phyloP scores from a whole-genome alignment of 2,888 invertebrate species.

The Ferdinandea cuprea region DNA sequence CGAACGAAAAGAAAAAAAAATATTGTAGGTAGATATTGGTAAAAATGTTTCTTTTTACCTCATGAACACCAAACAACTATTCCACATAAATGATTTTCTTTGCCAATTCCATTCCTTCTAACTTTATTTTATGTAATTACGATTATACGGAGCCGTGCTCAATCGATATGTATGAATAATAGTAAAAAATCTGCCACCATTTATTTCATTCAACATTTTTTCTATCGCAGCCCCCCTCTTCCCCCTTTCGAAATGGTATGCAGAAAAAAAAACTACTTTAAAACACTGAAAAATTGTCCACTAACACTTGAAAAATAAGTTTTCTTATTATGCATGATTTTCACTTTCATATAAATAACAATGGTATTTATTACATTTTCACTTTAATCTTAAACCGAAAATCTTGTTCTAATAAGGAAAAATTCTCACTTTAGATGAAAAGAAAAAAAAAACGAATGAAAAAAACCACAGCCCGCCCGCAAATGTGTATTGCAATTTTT shows the following conservation, averaged over 20 bases:
- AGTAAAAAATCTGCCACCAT: slow-evolving; percentile 56
- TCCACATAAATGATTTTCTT: slow-evolving; percentile 17
- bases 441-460: slow-evolving; percentile 23
- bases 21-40: too few relatives aligned
- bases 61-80: slow-evolving; percentile 34
- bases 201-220: slow-evolving; percentile 71
- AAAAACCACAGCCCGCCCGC: slow-evolving; percentile 72
- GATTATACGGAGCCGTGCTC: slow-evolving; percentile 43
- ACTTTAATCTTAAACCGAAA: slow-evolving; percentile 23
- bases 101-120: slow-evolving; percentile 26
- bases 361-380: slow-evolving; percentile 50
- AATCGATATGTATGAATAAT: slow-evolving; percentile 66
- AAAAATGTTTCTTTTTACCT: slow-evolving; percentile 18
- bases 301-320: slow-evolving; percentile 34
- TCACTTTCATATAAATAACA: slow-evolving; percentile 28
- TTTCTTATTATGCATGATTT: slow-evolving; percentile 40
- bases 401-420: slow-evolving; percentile 58
- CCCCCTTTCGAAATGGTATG: slow-evolving; percentile 44
- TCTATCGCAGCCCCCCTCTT: slow-evolving; percentile 32
- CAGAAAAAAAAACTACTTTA: slow-evolving; percentile 43
- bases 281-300: slow-evolving; percentile 34
- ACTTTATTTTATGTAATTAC: slow-evolving; percentile 60
- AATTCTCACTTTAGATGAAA: slow-evolving; percentile 50
- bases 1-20: slow-evolving; percentile 26
- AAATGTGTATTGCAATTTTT: slow-evolving; percentile 72